Evolutionary conservation across 2,888 invertebrate genomes (phyloP).

Genomic region (Dione vanillae): DNA sequence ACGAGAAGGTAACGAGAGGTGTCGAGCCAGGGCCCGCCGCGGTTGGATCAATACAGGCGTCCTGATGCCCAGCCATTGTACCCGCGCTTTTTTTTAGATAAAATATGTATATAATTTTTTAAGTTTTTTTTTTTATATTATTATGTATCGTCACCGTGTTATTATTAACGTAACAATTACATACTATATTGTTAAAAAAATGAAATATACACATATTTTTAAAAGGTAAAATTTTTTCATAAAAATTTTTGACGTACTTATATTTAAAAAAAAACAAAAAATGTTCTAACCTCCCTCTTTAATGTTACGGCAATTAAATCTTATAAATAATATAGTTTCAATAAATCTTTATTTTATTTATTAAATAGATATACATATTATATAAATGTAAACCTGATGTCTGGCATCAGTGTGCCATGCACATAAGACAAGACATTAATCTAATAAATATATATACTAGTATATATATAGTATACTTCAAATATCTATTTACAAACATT

Average conservation of each 20-base stretch:
- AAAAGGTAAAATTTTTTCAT: too few relatives aligned
- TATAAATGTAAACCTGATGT: neutral
- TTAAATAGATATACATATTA: neutral
- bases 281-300: too few relatives aligned
- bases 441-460: neutral
- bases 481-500: too few relatives aligned
- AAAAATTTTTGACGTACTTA: too few relatives aligned
- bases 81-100: conserved; percentile 61
- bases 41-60: conserved; percentile 59
- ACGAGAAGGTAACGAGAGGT: conserved; percentile 57
- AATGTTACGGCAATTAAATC: too few relatives aligned
- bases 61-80: conserved; percentile 57
- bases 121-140: neutral
- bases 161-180: too few relatives aligned
- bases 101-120: conserved; percentile 30
- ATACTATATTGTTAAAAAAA: too few relatives aligned
- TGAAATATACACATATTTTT: too few relatives aligned
- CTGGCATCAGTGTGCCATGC: neutral
- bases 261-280: too few relatives aligned
- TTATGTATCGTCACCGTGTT: too few relatives aligned
- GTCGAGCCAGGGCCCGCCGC: conserved; percentile 59
- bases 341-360: neutral
- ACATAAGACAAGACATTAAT: neutral
- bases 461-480: too few relatives aligned
- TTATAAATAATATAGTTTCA: neutral